phyloP scores from a whole-genome alignment of 2,888 invertebrate species.

The Lithophane ornitopus region DNA sequence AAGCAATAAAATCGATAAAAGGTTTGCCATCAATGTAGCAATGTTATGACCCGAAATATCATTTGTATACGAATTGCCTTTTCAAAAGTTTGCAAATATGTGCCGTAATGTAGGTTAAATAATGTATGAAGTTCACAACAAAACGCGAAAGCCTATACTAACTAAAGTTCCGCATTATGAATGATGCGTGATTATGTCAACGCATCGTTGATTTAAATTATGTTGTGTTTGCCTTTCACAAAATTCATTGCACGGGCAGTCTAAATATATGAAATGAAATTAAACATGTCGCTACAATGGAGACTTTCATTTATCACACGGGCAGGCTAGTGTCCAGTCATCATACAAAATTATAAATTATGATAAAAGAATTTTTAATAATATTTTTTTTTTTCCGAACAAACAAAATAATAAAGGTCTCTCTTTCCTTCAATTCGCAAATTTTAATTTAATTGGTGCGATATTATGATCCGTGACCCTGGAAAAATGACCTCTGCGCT shows the following conservation, averaged over 20 bases:
- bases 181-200: constrained; percentile 13
- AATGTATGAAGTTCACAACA: constrained; percentile 33
- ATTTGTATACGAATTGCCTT: constrained; percentile 61
- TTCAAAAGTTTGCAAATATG: constrained; percentile 42
- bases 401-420: too few relatives aligned
- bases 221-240: not conserved
- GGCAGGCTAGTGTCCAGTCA: too few relatives aligned
- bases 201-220: not conserved
- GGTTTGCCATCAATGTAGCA: constrained; percentile 37
- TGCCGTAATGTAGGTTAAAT: constrained; percentile 37
- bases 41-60: constrained; percentile 41
- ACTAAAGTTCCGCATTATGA: constrained; percentile 19
- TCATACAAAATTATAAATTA: not conserved
- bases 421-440: too few relatives aligned
- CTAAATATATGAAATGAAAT: too few relatives aligned
- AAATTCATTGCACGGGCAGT: not conserved
- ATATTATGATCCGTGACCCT: too few relatives aligned
- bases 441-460: too few relatives aligned
- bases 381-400: too few relatives aligned
- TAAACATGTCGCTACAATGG: too few relatives aligned
- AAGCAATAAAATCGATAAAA: constrained; percentile 61
- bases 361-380: too few relatives aligned
- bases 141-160: not conserved
- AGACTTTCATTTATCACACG: not conserved
- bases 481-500: not conserved